Evolutionary conservation across 2,797 vertebrate species (phyloP).

Genomic region (Lerista edwardsae): DNA sequence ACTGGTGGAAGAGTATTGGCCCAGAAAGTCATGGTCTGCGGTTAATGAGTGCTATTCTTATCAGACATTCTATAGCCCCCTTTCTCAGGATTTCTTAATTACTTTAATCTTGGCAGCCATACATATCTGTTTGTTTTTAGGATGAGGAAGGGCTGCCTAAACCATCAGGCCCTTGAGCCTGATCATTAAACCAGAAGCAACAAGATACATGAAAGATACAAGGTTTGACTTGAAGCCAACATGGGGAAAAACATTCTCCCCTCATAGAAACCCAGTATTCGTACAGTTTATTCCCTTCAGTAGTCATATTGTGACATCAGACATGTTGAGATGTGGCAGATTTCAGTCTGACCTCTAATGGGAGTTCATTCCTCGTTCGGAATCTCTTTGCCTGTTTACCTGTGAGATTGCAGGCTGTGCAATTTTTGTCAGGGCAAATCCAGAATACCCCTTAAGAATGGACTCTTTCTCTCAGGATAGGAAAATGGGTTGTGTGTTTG

Average conservation of each 20-base stretch:
- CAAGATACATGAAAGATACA: conserved; percentile 20
- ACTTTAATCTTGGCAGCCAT: conserved; percentile 62
- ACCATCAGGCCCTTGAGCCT: background rate
- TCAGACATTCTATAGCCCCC: conserved; percentile 59
- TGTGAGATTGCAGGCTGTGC: too few relatives aligned
- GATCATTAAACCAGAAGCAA: conserved; percentile 51
- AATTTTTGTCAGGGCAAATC: background rate
- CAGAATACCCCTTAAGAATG: background rate
- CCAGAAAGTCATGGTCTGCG: conserved; percentile 38
- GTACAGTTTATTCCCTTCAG: rapidly evolving
- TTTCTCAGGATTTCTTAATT: conserved; percentile 60
- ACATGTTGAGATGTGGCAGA: background rate
- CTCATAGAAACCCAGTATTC: background rate
- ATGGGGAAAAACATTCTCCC: background rate
- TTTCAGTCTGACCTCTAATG: background rate
- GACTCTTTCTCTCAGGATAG: background rate
- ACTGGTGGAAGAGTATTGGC: conserved; percentile 22
- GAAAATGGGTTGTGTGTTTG: background rate
- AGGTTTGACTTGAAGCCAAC: conserved; percentile 35
- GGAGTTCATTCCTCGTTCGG: background rate
- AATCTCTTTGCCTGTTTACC: background rate
- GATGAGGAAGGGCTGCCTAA: conserved; percentile 2
- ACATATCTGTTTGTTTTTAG: conserved; percentile 7
- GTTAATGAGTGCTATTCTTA: conserved; percentile 59
- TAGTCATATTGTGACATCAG: background rate